Percentiles rank a stretch among this genome's conserved stretches.
These are phyloP conservation scores for Drosophila percnosoma DNA, from an alignment of 2,888 invertebrate genomes.

Conservation along the genomic window DNA sequence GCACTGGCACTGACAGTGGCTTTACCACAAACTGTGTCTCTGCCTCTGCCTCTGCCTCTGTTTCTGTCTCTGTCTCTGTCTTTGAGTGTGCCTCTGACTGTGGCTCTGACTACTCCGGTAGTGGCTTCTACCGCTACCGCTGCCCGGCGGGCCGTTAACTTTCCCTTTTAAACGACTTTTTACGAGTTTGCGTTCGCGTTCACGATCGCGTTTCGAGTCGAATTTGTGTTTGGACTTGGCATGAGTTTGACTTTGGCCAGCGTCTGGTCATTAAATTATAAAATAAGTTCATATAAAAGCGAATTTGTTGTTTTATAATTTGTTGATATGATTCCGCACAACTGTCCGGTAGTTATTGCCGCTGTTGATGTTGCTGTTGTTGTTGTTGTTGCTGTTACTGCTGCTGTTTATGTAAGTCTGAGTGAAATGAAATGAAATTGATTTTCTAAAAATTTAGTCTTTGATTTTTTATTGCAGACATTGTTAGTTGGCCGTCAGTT, in stretches of 20 bases:
- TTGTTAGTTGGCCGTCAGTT: constrained; percentile 7
- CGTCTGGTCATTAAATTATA: constrained; percentile 76
- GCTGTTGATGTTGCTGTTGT: constrained; percentile 1
- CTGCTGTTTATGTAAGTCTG: constrained; percentile 59
- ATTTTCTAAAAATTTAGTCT: constrained; percentile 70
- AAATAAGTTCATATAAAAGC: constrained; percentile 76
- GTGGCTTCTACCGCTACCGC: constrained; percentile 19
- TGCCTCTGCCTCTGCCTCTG: constrained; percentile 11
- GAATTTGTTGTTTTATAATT: constrained; percentile 68
- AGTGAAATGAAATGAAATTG: constrained; percentile 66
- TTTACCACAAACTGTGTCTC: constrained; percentile 9
- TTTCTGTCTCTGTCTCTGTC: neutral
- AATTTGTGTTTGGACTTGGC: constrained; percentile 40
- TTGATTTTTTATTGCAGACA: constrained; percentile 66
- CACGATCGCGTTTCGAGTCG: constrained; percentile 39
- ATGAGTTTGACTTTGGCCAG: constrained; percentile 49
- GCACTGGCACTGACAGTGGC: constrained; percentile 32
- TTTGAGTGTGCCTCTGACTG: constrained; percentile 16
- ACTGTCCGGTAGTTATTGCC: constrained; percentile 25
- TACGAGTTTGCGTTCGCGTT: constrained; percentile 56
- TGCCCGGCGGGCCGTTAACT: constrained; percentile 60
- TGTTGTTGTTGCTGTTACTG: constrained; percentile 19
- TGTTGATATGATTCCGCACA: constrained; percentile 46
- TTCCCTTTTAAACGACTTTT: constrained; percentile 79
- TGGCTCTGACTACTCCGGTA: constrained; percentile 30